A percentile compares a stretch with the other conserved stretches of the same genome.
Conservation (phyloP, 2,113 vertebrate genomes). For the Pedionomus torquatus region DNA sequence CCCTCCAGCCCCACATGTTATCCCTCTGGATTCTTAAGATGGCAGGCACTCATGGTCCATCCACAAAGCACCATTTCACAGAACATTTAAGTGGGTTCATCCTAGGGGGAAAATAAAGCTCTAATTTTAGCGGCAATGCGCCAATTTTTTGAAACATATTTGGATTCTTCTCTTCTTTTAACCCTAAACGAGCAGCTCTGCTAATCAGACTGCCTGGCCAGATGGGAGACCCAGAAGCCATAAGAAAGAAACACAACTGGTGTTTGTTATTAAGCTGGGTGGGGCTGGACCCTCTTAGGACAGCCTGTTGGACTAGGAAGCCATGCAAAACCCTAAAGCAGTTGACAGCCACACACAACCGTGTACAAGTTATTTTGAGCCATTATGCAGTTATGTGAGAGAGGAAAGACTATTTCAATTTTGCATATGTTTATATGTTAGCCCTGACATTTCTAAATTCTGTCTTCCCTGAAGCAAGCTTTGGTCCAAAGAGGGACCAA, state of each 20-base stretch:
- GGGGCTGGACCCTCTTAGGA: not conserved
- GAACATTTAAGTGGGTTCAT: not conserved
- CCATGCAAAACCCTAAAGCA: not conserved
- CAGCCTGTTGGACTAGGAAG: not conserved
- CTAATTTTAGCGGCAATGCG: not conserved
- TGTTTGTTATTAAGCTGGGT: not conserved
- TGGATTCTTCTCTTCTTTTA: not conserved
- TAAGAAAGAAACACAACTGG: not conserved
- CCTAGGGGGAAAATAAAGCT: not conserved
- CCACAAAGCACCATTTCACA: not conserved
- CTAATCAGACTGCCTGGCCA: not conserved
- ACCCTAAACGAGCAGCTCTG: not conserved
- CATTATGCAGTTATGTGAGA: conserved; percentile 4
- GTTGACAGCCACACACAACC: not conserved
- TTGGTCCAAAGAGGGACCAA: not conserved
- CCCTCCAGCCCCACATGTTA: not conserved
- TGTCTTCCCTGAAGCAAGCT: not conserved
- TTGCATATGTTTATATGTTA: conserved; percentile 24
- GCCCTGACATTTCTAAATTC: conserved; percentile 18
- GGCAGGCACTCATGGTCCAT: not conserved
- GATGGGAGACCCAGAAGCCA: not conserved
- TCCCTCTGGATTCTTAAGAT: not conserved
- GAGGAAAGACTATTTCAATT: conserved; percentile 28
- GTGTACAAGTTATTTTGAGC: not conserved
- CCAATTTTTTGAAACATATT: not conserved